Evolutionary conservation across 1,140 invertebrate genomes (phyloP).

Genomic region (Atopsyche davidsoni): DNA sequence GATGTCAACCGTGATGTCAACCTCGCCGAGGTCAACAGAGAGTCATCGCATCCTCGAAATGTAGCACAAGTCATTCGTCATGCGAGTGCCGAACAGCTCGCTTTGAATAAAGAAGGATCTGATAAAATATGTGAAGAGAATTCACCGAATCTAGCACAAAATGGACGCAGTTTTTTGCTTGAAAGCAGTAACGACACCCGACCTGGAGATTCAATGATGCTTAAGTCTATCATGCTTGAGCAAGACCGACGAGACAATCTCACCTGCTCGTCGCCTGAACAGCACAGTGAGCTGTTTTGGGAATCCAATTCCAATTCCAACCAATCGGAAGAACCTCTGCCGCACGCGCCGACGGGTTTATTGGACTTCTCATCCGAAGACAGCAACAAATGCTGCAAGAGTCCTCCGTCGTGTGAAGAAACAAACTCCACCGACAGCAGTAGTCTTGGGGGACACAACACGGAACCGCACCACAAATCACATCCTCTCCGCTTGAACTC

Average conservation of each 20-base stretch:
- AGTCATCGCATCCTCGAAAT: constrained; percentile 20
- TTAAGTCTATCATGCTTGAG: constrained; percentile 37
- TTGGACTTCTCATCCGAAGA: constrained; percentile 46
- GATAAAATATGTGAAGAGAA: constrained; percentile 7
- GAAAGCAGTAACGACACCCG: constrained; percentile 37
- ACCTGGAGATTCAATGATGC: constrained; percentile 30
- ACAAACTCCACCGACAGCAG: constrained; percentile 44
- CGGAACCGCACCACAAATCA: constrained; percentile 32
- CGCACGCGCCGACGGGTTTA: constrained; percentile 20
- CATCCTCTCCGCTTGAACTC: constrained; percentile 38
- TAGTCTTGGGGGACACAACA: constrained; percentile 27
- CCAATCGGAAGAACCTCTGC: constrained; percentile 36
- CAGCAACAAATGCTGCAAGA: constrained; percentile 47
- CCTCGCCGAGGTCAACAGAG: constrained; percentile 12
- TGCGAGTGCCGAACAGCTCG: constrained; percentile 12
- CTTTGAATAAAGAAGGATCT: not conserved
- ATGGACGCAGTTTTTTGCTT: constrained; percentile 39
- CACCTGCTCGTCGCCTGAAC: constrained; percentile 39
- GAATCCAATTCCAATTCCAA: constrained; percentile 42
- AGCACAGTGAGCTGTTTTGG: constrained; percentile 44
- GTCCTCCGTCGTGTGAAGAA: constrained; percentile 40
- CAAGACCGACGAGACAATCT: constrained; percentile 34
- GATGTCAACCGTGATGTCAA: constrained; percentile 17
- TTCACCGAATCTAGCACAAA: constrained; percentile 23
- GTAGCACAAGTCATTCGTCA: constrained; percentile 25